Conservation (phyloP, 1,140 invertebrate species). For the Nixonia krombeini region DNA sequence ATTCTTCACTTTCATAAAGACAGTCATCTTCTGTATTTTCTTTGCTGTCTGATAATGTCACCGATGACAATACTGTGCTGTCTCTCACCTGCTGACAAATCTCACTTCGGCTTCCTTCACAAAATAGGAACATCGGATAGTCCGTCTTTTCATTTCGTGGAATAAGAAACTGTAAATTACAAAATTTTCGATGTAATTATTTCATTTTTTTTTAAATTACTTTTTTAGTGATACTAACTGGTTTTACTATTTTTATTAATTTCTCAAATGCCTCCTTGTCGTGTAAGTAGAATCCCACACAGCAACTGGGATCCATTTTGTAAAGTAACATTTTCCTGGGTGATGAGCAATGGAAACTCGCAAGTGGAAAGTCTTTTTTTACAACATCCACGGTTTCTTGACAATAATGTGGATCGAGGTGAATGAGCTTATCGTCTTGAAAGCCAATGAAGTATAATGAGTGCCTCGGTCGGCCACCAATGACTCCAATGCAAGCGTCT, state of each 20-base stretch:
- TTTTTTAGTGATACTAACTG: constrained; percentile 63
- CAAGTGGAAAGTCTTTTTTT: constrained; percentile 79
- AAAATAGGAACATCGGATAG: constrained; percentile 87
- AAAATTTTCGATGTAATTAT: no score
- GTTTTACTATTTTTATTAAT: constrained; percentile 79
- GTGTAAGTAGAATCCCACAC: constrained; percentile 90
- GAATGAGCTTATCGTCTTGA: constrained; percentile 92
- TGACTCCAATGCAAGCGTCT: constrained; percentile 89
- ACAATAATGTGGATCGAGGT: constrained; percentile 93
- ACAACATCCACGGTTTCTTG: constrained; percentile 90
- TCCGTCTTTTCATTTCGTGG: constrained; percentile 75
- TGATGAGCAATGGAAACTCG: constrained; percentile 88
- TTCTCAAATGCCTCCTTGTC: constrained; percentile 84
- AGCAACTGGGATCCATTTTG: constrained; percentile 94
- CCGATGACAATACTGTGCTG: constrained; percentile 71
- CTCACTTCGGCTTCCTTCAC: constrained; percentile 78
- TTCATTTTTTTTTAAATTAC: no score
- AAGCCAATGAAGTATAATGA: constrained; percentile 93
- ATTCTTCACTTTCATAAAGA: constrained; percentile 81
- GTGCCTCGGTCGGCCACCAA: constrained; percentile 92
- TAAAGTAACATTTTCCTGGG: constrained; percentile 89
- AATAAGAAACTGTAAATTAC: constrained; percentile 73
- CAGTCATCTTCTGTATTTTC: constrained; percentile 75
- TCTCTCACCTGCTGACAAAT: constrained; percentile 72
- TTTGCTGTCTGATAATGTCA: constrained; percentile 67